Base-by-base conservation (phyloP, 2,113 vertebrate genomes). In the Tichodroma muraria region DNA sequence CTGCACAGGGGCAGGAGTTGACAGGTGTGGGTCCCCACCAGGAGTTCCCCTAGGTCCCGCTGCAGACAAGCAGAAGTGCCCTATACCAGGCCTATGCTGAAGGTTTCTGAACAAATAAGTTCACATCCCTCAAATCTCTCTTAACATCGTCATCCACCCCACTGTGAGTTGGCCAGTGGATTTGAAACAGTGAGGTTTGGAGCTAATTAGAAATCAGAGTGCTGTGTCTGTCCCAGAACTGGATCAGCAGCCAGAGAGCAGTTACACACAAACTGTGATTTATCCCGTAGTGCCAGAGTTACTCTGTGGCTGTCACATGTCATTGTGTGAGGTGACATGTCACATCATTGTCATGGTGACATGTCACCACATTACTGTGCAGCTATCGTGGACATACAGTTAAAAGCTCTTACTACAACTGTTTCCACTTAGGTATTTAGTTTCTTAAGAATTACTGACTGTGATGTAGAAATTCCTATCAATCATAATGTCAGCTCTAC, bases 391-490 rank as follows among this genome's bases (percentile, higher is more conserved):
- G 91, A 81, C 94, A 65, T 68, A 64, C 40, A 91, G 92, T 57
- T 94, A 97, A 96, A 97, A 97, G 95, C 83, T 65, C 65, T 93
- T 47, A 45, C 89, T 89, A 85, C 88, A 90, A 87, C 84, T 92
- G 86, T 89, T 94, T 92, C 94, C 90, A 95, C 80, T 94, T 93
- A 96, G 80, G 83, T 95, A 80, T 95, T 96, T 96, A 96, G 89
- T 87, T 96, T 95, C 90, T 89, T 87, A 96, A 96, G 93, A 91
- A 96, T 90, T 96, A 94, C 92, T 89, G 95, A 92, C 94, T 95
- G 77, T 86, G 94, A 95, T 95, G 94, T 94, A 94, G 92, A 95
- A 96, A 96, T 96, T 95, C 86, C 91, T 95, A 97, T 95, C 94
- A 95, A 96, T 97, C 93, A 94, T 64, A 64, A 92, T 94, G 96